Evolutionary conservation across 2,888 invertebrate species (phyloP).

Genomic region (Tholera decimalis): DNA sequence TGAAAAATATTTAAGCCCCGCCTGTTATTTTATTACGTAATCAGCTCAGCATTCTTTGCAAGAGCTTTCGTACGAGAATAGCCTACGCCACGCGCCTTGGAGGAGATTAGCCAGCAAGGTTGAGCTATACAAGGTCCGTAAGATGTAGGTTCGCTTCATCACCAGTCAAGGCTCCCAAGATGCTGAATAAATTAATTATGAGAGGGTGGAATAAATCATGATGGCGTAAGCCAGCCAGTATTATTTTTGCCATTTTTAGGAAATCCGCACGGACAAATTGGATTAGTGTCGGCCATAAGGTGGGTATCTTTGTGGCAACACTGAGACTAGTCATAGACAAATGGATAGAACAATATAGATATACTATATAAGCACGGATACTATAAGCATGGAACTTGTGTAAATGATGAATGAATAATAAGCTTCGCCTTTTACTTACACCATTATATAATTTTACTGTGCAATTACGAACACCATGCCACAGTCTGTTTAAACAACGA

Average conservation of each 20-base stretch:
- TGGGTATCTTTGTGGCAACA: background rate
- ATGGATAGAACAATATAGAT: too few species aligned
- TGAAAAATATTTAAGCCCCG: slow-evolving; percentile 39
- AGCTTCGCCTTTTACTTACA: background rate
- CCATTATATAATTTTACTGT: slow-evolving; percentile 1
- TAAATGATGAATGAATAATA: background rate
- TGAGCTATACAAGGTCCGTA: slow-evolving; percentile 1
- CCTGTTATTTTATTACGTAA: slow-evolving; percentile 29
- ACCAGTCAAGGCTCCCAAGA: background rate
- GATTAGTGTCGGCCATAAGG: too few species aligned
- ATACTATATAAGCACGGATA: background rate
- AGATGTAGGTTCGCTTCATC: background rate
- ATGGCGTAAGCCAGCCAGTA: background rate
- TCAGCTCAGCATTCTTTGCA: slow-evolving; percentile 28
- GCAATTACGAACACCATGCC: background rate
- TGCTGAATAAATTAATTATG: background rate
- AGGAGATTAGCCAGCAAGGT: background rate
- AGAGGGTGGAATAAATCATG: background rate
- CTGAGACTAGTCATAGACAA: background rate
- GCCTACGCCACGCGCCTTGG: slow-evolving; percentile 3
- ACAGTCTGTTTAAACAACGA: slow-evolving; percentile 11
- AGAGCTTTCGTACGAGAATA: slow-evolving; percentile 39
- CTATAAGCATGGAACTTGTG: background rate
- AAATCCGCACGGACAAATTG: background rate
- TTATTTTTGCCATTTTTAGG: background rate